Percentiles rank a stretch among this genome's conserved stretches.
These are phyloP conservation scores for Anguilla anguilla DNA, from an alignment of 2,797 vertebrate genomes.

Conservation along the genomic window DNA sequence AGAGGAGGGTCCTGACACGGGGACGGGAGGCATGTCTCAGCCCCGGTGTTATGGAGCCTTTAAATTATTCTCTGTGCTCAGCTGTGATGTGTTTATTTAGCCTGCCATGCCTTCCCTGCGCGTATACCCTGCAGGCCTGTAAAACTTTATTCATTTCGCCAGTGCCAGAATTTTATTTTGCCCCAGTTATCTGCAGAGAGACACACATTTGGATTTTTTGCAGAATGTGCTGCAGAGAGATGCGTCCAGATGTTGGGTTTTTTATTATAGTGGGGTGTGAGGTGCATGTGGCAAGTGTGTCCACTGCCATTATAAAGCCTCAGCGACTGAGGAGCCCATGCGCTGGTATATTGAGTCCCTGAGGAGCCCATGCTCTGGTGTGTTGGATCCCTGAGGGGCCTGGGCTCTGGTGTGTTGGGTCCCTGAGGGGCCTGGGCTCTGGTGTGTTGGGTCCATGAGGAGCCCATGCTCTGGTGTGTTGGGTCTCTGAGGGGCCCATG, in stretches of 20 bases:
- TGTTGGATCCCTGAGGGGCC: neutral
- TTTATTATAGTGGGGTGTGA: neutral
- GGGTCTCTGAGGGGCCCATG: too few species aligned
- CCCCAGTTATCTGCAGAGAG: neutral
- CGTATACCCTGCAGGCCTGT: conserved; percentile 34
- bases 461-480: neutral
- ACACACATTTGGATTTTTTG: conserved; percentile 43
- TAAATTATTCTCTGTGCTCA: conserved; percentile 54
- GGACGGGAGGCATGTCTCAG: conserved; percentile 30
- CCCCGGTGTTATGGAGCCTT: conserved; percentile 8
- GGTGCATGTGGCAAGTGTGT: conserved; percentile 34
- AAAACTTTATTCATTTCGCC: conserved; percentile 13
- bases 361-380: neutral
- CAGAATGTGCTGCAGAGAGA: conserved; percentile 40
- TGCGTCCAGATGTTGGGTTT: conserved; percentile 31
- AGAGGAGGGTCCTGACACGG: conserved; percentile 19
- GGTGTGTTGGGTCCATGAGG: neutral
- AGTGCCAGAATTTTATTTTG: neutral
- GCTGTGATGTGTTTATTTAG: conserved; percentile 41
- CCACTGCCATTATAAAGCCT: conserved; percentile 23
- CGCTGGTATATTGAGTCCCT: neutral
- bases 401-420: neutral
- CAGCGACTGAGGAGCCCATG: neutral
- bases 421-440: too few species aligned
- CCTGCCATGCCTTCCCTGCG: conserved; percentile 28